A percentile compares a stretch with the other conserved stretches of the same genome.
Evolutionary conservation across 1,140 invertebrate species (phyloP).

Genomic region (Drosophila pandora): DNA sequence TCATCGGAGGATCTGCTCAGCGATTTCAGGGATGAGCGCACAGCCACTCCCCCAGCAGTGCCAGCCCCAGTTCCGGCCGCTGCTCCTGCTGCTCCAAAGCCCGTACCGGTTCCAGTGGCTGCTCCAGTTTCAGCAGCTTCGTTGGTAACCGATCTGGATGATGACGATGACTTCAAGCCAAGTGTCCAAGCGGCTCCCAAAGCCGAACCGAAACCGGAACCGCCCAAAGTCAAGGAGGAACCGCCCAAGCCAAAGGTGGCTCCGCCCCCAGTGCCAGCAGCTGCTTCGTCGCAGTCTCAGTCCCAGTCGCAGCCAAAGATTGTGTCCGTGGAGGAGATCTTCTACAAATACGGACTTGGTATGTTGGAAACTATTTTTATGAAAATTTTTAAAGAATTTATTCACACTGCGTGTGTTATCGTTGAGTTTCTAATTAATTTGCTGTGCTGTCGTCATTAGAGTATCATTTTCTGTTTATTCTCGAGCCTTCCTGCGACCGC

Average conservation of each 20-base stretch:
- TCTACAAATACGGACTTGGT: slow-evolving; percentile 82
- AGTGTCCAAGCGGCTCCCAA: slow-evolving; percentile 25
- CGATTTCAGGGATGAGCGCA: slow-evolving; percentile 80
- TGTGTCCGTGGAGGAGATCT: slow-evolving; percentile 82
- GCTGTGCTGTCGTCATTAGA: slow-evolving; percentile 32
- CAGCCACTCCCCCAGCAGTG: slow-evolving; percentile 45
- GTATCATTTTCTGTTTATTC: slow-evolving; percentile 23
- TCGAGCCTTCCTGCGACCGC: slow-evolving; percentile 37
- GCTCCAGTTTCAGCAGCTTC: slow-evolving; percentile 30
- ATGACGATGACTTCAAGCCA: slow-evolving; percentile 57
- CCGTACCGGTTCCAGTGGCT: slow-evolving; percentile 28
- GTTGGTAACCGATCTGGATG: slow-evolving; percentile 74
- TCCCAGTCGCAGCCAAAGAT: slow-evolving; percentile 66
- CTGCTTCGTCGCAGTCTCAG: slow-evolving; percentile 2
- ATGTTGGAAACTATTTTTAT: no score
- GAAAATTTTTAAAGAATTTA: slow-evolving; percentile 33
- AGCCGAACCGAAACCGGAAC: slow-evolving; percentile 35
- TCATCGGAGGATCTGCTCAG: slow-evolving; percentile 80
- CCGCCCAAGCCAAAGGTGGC: slow-evolving; percentile 43
- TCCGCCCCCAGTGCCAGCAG: slow-evolving; percentile 14
- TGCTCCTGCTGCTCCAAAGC: slow-evolving; percentile 5
- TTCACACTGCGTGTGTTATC: slow-evolving; percentile 18
- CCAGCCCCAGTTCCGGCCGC: slow-evolving; percentile 15
- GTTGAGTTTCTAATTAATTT: slow-evolving; percentile 56
- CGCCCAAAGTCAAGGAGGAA: slow-evolving; percentile 47